These are phyloP conservation scores for Clarias fuscus DNA, from an alignment of 2,797 vertebrate genomes.

Conservation along the genomic window DNA sequence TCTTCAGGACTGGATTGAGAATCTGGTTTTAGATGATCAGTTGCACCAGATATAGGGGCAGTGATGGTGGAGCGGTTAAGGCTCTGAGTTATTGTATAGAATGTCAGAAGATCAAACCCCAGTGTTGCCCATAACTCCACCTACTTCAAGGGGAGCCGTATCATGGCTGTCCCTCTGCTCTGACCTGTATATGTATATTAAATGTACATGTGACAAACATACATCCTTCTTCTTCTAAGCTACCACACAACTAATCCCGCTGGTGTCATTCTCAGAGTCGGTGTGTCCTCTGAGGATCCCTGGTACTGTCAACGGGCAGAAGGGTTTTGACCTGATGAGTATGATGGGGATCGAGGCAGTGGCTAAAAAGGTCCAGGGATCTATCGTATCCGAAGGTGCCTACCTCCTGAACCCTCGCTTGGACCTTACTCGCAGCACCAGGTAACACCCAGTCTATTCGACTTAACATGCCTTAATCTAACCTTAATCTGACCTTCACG, in stretches of 20 bases:
- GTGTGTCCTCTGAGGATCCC: conserved; percentile 84
- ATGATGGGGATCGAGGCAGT: conserved; percentile 78
- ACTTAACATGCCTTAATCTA: too few species aligned
- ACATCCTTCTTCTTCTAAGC: not conserved
- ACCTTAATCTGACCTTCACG: conserved; percentile 2
- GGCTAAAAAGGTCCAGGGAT: conserved; percentile 79
- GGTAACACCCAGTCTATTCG: conserved; percentile 62
- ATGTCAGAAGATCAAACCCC: not conserved
- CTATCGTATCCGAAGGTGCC: conserved; percentile 75
- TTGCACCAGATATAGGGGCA: not conserved
- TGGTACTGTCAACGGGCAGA: conserved; percentile 79
- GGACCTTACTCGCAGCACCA: conserved; percentile 81
- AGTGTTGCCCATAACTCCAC: not conserved
- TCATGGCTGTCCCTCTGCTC: not conserved
- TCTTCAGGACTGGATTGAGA: not conserved
- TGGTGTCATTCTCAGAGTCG: conserved; percentile 72
- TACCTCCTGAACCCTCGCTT: conserved; percentile 77
- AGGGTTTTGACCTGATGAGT: conserved; percentile 85
- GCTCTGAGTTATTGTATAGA: not conserved
- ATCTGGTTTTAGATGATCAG: not conserved
- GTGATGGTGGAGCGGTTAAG: not conserved
- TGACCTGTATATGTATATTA: not conserved
- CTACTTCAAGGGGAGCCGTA: not conserved
- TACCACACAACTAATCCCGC: not conserved
- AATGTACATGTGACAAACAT: not conserved